Evolutionary conservation across 1,140 invertebrate species (phyloP).

Genomic region (Rhyzopertha dominica): DNA sequence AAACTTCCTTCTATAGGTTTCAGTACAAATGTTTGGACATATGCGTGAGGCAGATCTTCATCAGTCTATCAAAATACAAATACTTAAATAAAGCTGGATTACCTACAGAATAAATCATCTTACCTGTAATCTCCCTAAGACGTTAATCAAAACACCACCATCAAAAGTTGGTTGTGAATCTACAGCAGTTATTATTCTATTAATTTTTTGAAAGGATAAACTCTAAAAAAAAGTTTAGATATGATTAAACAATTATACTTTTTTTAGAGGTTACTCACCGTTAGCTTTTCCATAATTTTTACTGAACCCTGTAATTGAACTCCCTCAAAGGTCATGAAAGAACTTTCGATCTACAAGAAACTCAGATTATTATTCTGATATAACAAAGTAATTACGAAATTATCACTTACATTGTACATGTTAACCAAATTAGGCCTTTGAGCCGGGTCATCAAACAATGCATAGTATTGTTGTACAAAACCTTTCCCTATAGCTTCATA

Average conservation of each 20-base stretch:
- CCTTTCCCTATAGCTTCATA: conserved; percentile 89
- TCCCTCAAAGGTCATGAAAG: conserved; percentile 95
- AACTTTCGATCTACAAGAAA: conserved; percentile 72
- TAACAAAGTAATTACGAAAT: conserved; percentile 11
- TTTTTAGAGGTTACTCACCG: conserved; percentile 57
- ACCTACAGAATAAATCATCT: conserved; percentile 27
- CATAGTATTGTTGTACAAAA: conserved; percentile 91
- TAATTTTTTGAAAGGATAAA: conserved; percentile 89
- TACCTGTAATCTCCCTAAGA: conserved; percentile 89
- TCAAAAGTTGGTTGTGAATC: conserved; percentile 95
- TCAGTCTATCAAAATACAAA: conserved; percentile 62
- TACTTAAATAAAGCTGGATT: background rate
- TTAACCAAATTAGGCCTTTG: conserved; percentile 75
- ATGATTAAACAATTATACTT: conserved; percentile 9
- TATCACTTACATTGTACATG: conserved; percentile 85
- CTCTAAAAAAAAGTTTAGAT: conserved; percentile 52
- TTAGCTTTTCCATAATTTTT: conserved; percentile 93
- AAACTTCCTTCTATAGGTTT: conserved; percentile 80
- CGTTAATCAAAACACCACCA: conserved; percentile 89
- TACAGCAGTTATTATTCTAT: conserved; percentile 83
- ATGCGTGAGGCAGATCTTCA: conserved; percentile 86
- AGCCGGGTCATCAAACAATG: conserved; percentile 79
- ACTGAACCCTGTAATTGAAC: conserved; percentile 82
- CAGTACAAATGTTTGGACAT: conserved; percentile 86
- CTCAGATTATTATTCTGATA: too few relatives aligned